Conservation (phyloP, 2,888 invertebrate species). For the Dasypogon diadema region DNA sequence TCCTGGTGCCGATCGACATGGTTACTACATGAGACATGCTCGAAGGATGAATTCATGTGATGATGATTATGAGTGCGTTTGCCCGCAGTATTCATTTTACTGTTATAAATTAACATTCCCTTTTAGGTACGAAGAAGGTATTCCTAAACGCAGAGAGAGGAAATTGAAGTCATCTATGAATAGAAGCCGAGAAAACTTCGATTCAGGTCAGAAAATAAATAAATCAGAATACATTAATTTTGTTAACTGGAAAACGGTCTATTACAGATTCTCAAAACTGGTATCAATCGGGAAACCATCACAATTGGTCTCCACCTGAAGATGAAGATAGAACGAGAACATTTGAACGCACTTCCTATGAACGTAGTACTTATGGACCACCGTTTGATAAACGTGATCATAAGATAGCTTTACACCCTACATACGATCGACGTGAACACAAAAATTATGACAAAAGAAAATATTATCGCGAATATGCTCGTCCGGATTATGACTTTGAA, state of each 20-base stretch:
- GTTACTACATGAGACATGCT: conserved; percentile 71
- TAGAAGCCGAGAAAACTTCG: conserved; percentile 67
- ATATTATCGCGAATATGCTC: conserved; percentile 66
- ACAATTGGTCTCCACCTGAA: conserved; percentile 68
- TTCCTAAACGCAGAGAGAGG: conserved; percentile 63
- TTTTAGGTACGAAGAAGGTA: conserved; percentile 66
- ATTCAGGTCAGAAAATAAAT: conserved; percentile 62
- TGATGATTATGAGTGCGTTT: conserved; percentile 76
- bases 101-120: neutral
- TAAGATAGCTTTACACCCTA: conserved; percentile 58
- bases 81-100: neutral
- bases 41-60: conserved; percentile 75
- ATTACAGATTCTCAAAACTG: conserved; percentile 65
- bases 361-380: conserved; percentile 68
- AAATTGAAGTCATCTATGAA: conserved; percentile 65
- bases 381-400: conserved; percentile 68
- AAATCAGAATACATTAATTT: neutral
- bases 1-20: conserved; percentile 62
- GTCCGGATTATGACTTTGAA: conserved; percentile 65
- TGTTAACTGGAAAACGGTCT: neutral
- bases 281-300: conserved; percentile 64
- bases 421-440: conserved; percentile 63
- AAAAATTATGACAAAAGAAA: conserved; percentile 64
- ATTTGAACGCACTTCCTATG: conserved; percentile 67
- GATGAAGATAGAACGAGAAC: conserved; percentile 63